Evolutionary conservation across 2,888 invertebrate species (phyloP).

Genomic region (Cordilura impudica): DNA sequence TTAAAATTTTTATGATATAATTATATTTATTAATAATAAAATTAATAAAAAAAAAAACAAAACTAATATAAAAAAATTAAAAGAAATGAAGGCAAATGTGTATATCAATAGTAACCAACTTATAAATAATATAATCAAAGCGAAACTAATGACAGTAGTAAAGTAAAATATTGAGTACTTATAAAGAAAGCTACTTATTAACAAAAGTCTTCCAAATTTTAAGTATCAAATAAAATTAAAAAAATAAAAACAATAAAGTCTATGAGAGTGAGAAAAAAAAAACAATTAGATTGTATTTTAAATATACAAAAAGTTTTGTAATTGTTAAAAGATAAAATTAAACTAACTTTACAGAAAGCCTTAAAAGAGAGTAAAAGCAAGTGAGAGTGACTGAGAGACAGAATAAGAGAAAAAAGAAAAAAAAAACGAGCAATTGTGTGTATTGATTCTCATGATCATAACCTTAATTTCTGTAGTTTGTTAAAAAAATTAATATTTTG

Average conservation of each 20-base stretch:
- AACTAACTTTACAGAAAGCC: background rate
- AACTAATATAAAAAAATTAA: too few relatives aligned
- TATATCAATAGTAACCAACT: constrained; percentile 33
- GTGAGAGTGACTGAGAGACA: background rate
- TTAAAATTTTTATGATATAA: constrained; percentile 10
- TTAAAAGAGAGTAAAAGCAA: background rate
- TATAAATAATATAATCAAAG: constrained; percentile 17
- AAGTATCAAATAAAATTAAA: background rate
- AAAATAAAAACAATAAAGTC: constrained; percentile 10
- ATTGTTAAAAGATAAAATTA: background rate
- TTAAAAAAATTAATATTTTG: background rate
- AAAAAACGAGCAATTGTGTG: background rate
- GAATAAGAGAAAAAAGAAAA: background rate
- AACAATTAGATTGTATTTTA: constrained; percentile 6
- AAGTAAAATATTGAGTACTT: constrained; percentile 25
- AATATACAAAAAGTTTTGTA: constrained; percentile 14
- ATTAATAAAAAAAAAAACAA: too few relatives aligned
- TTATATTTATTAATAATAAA: constrained; percentile 45
- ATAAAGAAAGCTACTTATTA: constrained; percentile 49
- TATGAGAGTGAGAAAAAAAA: constrained; percentile 3
- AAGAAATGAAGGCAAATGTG: background rate
- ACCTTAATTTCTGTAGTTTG: background rate
- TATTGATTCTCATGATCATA: background rate
- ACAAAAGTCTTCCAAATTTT: constrained; percentile 51
- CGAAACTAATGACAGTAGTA: constrained; percentile 37